A percentile compares a stretch with the other conserved stretches of the same genome.
Evolutionary conservation across 1,140 invertebrate genomes (phyloP).

Genomic region (Diorhabda sublineata): DNA sequence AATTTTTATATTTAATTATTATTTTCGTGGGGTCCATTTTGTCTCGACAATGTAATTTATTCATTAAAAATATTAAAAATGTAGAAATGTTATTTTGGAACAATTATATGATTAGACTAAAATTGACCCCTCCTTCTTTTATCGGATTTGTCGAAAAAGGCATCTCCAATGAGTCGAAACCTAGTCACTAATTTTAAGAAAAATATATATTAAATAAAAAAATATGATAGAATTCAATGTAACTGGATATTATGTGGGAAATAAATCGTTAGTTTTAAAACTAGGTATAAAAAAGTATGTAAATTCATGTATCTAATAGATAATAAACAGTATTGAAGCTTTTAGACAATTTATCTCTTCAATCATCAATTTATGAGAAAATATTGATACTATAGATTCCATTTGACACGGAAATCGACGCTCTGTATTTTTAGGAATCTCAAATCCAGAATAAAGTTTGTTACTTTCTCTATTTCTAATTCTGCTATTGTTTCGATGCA

Average conservation of each 20-base stretch:
- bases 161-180: conserved; percentile 11
- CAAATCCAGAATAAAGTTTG: no score
- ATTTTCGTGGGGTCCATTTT: no score
- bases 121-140: not conserved
- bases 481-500: no score
- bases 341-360: not conserved
- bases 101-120: no score
- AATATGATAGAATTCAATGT: not conserved
- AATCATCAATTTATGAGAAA: no score
- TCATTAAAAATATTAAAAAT: no score
- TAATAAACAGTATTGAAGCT: conserved; percentile 14
- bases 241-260: not conserved
- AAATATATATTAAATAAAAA: not conserved
- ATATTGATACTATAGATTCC: no score
- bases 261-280: not conserved
- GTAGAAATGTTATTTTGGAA: no score
- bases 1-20: not conserved
- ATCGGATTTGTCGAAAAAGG: conserved; percentile 6
- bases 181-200: conserved; percentile 17
- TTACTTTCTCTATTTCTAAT: no score
- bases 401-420: no score
- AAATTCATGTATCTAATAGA: conserved; percentile 17
- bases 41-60: no score
- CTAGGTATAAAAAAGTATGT: conserved; percentile 6
- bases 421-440: no score